Conservation (phyloP, 2,797 vertebrate species). For the Myotis findleyi region DNA sequence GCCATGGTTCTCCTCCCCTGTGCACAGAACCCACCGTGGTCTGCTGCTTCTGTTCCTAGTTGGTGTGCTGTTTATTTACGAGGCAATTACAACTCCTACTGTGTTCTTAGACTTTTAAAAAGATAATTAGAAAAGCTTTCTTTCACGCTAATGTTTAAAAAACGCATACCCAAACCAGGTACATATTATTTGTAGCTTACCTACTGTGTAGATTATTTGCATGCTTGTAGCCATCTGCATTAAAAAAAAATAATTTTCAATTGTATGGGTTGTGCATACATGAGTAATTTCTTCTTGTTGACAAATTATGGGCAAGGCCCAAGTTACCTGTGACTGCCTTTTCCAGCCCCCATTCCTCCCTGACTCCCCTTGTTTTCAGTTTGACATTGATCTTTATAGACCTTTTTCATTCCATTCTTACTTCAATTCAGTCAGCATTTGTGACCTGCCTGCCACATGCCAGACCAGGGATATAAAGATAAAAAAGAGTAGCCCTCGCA, state of each 20-base stretch:
- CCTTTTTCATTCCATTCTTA: neutral
- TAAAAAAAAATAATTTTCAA: slow-evolving; percentile 31
- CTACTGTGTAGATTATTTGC: slow-evolving; percentile 4
- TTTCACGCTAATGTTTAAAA: slow-evolving; percentile 18
- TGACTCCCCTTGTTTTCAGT: neutral
- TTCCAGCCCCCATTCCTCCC: neutral
- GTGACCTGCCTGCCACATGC: neutral
- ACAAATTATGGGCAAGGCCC: neutral
- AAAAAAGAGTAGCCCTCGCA: neutral
- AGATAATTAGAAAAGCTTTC: slow-evolving; percentile 21
- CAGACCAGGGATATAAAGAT: neutral
- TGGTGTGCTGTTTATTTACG: neutral
- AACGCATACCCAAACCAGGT: neutral
- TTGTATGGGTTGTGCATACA: neutral
- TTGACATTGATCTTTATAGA: neutral
- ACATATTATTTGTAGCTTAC: neutral
- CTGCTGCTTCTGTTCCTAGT: neutral
- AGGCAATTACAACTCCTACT: neutral
- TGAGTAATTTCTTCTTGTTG: neutral
- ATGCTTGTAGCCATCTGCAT: neutral
- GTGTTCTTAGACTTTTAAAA: neutral
- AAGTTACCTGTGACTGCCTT: neutral
- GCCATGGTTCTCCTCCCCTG: neutral
- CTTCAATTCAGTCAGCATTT: neutral
- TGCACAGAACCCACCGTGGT: neutral